A percentile compares a stretch with the other conserved stretches of the same genome.
Conservation (phyloP, 2,113 vertebrate species). For the Dasyornis broadbenti region DNA sequence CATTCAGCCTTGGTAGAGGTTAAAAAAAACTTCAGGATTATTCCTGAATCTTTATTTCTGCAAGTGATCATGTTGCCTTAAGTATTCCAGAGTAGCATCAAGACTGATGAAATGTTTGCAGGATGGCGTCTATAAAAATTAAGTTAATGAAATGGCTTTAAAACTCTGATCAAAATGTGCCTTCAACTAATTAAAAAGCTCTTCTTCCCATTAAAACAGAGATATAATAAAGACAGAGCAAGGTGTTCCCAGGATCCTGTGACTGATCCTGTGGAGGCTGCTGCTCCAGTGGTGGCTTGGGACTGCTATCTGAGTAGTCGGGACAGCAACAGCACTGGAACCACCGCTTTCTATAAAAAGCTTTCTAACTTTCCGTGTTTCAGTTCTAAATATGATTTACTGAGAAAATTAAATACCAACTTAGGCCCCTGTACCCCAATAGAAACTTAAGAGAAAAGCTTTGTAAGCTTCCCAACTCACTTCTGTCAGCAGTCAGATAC, state of each 20-base stretch:
- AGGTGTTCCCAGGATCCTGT: background rate
- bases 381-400: background rate
- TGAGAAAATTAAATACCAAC: background rate
- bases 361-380: background rate
- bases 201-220: background rate
- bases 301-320: fast-evolving
- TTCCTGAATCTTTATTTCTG: background rate
- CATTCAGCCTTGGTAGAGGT: background rate
- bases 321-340: background rate
- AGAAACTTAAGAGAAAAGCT: background rate
- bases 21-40: background rate
- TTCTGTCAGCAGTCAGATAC: background rate
- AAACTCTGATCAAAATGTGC: background rate
- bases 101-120: background rate
- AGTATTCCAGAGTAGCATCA: background rate
- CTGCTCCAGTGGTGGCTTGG: background rate
- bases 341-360: background rate
- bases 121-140: background rate
- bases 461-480: background rate
- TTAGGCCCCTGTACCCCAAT: background rate
- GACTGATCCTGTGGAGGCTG: background rate
- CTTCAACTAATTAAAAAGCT: background rate
- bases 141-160: background rate
- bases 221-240: background rate
- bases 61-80: background rate